Percentiles rank a stretch among this genome's conserved stretches.
These are phyloP conservation scores for Suricata suricatta DNA, from an alignment of 2,113 vertebrate species.

Conservation along the genomic window DNA sequence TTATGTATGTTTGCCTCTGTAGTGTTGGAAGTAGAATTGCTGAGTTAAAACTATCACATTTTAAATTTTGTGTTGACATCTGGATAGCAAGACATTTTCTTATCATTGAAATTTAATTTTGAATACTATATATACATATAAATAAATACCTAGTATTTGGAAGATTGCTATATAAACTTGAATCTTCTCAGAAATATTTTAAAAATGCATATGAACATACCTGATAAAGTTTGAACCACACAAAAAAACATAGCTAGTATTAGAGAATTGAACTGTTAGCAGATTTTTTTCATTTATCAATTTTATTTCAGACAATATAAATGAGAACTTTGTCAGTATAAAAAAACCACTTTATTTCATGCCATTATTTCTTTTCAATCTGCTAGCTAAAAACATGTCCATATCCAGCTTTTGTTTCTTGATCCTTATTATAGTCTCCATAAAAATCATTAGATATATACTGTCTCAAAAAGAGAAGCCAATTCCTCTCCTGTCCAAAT, in stretches of 20 bases:
- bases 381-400: constrained; percentile 75
- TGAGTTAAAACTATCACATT: neutral
- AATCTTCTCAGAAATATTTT: neutral
- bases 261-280: neutral
- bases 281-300: constrained; percentile 40
- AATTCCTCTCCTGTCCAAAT: constrained; percentile 80
- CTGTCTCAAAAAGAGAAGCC: constrained; percentile 64
- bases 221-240: neutral
- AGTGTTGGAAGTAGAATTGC: neutral
- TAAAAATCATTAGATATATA: constrained; percentile 75
- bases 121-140: neutral
- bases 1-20: neutral
- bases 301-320: constrained; percentile 61
- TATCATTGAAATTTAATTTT: neutral
- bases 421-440: constrained; percentile 71
- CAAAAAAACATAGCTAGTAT: neutral
- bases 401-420: constrained; percentile 68
- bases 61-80: neutral
- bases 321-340: constrained; percentile 54
- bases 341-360: constrained; percentile 53
- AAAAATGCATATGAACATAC: neutral
- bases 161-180: neutral
- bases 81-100: neutral
- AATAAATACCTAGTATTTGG: neutral
- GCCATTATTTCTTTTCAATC: constrained; percentile 65